A percentile compares a stretch with the other conserved stretches of the same genome.
Conservation (phyloP, 2,797 vertebrate species). For the Crax fasciolata region DNA sequence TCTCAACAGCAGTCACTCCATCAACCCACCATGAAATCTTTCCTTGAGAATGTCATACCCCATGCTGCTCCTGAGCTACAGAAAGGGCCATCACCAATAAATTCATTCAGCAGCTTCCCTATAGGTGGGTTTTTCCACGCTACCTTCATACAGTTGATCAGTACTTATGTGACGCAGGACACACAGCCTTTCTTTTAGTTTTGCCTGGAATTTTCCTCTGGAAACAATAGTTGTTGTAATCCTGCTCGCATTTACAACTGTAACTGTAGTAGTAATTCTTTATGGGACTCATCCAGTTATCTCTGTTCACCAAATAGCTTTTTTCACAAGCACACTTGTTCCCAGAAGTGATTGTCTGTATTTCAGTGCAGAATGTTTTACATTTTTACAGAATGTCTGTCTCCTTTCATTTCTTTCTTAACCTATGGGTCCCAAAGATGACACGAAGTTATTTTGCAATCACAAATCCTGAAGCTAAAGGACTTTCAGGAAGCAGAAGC, state of each 20-base stretch:
- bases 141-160: background rate
- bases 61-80: slow-evolving; percentile 92
- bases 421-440: background rate
- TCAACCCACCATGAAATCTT: slow-evolving; percentile 90
- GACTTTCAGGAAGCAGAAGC: background rate
- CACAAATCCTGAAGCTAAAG: background rate
- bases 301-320: background rate
- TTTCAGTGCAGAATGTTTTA: background rate
- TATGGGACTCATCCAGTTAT: background rate
- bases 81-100: slow-evolving; percentile 91
- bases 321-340: background rate
- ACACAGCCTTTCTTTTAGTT: background rate
- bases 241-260: background rate
- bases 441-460: background rate
- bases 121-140: slow-evolving; percentile 88
- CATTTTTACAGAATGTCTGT: background rate
- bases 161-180: background rate
- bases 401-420: background rate
- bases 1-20: slow-evolving; percentile 88
- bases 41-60: slow-evolving; percentile 92
- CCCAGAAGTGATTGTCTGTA: background rate
- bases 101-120: slow-evolving; percentile 94
- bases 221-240: background rate
- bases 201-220: background rate
- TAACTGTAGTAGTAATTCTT: background rate